Percentiles rank a stretch among this genome's conserved stretches.
Conservation (phyloP, 2,888 invertebrate species). For the Brachylomia viminalis region DNA sequence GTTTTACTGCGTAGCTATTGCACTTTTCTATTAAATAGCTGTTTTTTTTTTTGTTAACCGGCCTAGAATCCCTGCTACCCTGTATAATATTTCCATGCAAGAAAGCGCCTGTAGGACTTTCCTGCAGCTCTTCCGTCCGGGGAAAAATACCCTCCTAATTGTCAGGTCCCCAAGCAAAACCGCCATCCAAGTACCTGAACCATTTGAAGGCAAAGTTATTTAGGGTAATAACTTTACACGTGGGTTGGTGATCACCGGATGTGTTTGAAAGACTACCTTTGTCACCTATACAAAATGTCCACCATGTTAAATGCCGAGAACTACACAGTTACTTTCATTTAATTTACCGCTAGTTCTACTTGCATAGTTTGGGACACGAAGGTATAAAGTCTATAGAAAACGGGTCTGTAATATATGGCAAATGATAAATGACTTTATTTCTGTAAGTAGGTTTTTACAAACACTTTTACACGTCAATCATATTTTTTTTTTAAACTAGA, state of each 20-base stretch:
- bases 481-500: too few species aligned
- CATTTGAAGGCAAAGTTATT: background rate
- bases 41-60: background rate
- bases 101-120: background rate
- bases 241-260: background rate
- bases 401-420: too few species aligned
- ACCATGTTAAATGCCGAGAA: background rate
- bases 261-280: background rate
- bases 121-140: too few species aligned
- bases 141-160: background rate
- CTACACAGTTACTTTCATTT: slow-evolving; percentile 9
- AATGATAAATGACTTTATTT: too few species aligned
- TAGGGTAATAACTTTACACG: background rate
- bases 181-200: background rate
- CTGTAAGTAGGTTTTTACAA: too few species aligned
- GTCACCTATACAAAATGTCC: background rate
- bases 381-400: background rate
- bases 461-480: too few species aligned
- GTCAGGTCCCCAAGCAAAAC: background rate
- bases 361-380: background rate
- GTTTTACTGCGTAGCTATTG: background rate
- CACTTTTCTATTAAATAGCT: background rate
- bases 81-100: background rate
- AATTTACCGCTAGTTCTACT: slow-evolving; percentile 26
- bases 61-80: background rate